These are phyloP conservation scores for Carassius carassius DNA, from an alignment of 2,113 vertebrate species.

Conservation along the genomic window DNA sequence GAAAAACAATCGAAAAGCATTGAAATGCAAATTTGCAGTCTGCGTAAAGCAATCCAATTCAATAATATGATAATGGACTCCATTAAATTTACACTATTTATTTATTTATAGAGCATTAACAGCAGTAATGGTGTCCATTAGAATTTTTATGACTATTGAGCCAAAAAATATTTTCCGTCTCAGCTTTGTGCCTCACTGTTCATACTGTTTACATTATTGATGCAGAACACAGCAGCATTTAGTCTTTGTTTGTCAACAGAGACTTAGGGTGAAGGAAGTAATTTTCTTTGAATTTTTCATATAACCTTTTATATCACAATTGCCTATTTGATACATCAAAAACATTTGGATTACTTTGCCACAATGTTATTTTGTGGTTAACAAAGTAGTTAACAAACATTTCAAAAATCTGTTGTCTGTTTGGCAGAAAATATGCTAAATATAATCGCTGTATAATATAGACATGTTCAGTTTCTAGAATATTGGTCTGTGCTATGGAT, in stretches of 20 bases:
- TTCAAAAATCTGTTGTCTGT: background rate
- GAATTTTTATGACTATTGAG: background rate
- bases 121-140: background rate
- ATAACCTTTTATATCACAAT: background rate
- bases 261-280: background rate
- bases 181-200: background rate
- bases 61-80: constrained; percentile 9
- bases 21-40: background rate
- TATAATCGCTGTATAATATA: background rate
- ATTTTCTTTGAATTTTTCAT: background rate
- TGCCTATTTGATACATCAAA: background rate
- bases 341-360: background rate
- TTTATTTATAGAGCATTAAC: background rate
- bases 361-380: background rate
- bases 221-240: background rate
- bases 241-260: background rate
- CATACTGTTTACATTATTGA: constrained; percentile 4
- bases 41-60: background rate
- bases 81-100: background rate
- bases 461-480: background rate
- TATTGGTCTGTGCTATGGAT: too few species aligned
- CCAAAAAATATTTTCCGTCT: background rate
- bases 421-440: background rate
- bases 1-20: background rate
- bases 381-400: background rate